Conservation (phyloP, 2,888 invertebrate species). For the Linnaemya tessellans region DNA sequence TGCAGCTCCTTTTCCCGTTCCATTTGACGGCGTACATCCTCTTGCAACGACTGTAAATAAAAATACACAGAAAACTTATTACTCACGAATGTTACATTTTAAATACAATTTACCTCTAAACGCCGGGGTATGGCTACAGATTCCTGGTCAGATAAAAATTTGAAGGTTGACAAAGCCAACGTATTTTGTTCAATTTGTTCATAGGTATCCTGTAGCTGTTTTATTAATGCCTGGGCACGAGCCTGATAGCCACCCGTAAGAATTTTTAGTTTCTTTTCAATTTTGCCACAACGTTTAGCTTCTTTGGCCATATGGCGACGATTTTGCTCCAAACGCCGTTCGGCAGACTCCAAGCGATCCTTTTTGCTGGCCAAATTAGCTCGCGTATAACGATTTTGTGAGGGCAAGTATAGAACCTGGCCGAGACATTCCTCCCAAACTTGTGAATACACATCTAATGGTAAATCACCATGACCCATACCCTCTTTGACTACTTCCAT, state of each 20-base stretch:
- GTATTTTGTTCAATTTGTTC: slow-evolving; percentile 96
- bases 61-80: not conserved
- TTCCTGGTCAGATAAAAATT: slow-evolving; percentile 94
- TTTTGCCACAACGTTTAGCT: slow-evolving; percentile 97
- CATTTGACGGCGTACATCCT: slow-evolving; percentile 95
- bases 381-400: slow-evolving; percentile 95
- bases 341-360: slow-evolving; percentile 96
- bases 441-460: slow-evolving; percentile 95
- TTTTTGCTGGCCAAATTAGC: slow-evolving; percentile 98
- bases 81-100: not conserved
- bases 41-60: slow-evolving; percentile 88
- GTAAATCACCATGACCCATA: slow-evolving; percentile 97
- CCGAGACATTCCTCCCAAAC: slow-evolving; percentile 99
- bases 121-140: slow-evolving; percentile 94
- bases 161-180: slow-evolving; percentile 95
- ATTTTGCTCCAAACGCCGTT: slow-evolving; percentile 96
- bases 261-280: slow-evolving; percentile 98
- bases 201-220: slow-evolving; percentile 93
- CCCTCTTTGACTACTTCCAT: slow-evolving; percentile 95
- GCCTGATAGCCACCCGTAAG: slow-evolving; percentile 95
- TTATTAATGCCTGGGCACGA: slow-evolving; percentile 92
- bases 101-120: slow-evolving; percentile 87
- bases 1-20: slow-evolving; percentile 96
- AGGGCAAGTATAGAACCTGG: slow-evolving; percentile 95
- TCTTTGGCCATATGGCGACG: slow-evolving; percentile 98